phyloP scores from a whole-genome alignment of 2,888 invertebrate genomes.

The Melikaiella ostensackeni region DNA sequence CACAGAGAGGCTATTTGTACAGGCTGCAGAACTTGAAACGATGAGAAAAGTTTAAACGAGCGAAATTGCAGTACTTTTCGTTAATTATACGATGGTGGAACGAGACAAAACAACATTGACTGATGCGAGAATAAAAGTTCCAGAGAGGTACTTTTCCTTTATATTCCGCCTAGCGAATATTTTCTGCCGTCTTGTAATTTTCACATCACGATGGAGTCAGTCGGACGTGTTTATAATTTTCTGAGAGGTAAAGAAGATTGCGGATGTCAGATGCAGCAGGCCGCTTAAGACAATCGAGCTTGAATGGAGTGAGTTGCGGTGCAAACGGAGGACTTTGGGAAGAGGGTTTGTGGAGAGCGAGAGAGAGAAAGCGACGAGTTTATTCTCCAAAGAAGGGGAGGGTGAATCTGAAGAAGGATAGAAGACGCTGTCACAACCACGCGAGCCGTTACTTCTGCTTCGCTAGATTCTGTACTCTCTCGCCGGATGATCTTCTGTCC shows the following conservation, averaged over 20 bases:
- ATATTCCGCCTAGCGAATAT: background rate
- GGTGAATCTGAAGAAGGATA: slow-evolving; percentile 48
- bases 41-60: slow-evolving; percentile 27
- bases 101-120: slow-evolving; percentile 24
- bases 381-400: slow-evolving; percentile 29
- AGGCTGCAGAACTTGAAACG: slow-evolving; percentile 26
- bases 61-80: slow-evolving; percentile 36
- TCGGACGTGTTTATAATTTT: slow-evolving; percentile 73
- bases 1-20: slow-evolving; percentile 15
- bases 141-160: slow-evolving; percentile 32
- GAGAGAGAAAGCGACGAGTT: slow-evolving; percentile 68
- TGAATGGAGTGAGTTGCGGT: slow-evolving; percentile 67
- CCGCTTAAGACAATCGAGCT: slow-evolving; percentile 64
- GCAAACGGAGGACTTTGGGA: slow-evolving; percentile 66
- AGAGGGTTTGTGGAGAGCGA: slow-evolving; percentile 70
- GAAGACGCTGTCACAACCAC: slow-evolving; percentile 67
- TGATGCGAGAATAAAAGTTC: slow-evolving; percentile 32
- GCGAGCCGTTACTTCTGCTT: slow-evolving; percentile 71
- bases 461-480: slow-evolving; percentile 62
- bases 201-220: slow-evolving; percentile 41
- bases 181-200: slow-evolving; percentile 19
- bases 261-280: slow-evolving; percentile 73
- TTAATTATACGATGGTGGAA: slow-evolving; percentile 38
- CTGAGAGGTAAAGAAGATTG: slow-evolving; percentile 69
- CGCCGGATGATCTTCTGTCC: slow-evolving; percentile 67